These are phyloP conservation scores for Hofmannophila pseudospretella DNA, from an alignment of 2,888 invertebrate genomes.

Conservation along the genomic window DNA sequence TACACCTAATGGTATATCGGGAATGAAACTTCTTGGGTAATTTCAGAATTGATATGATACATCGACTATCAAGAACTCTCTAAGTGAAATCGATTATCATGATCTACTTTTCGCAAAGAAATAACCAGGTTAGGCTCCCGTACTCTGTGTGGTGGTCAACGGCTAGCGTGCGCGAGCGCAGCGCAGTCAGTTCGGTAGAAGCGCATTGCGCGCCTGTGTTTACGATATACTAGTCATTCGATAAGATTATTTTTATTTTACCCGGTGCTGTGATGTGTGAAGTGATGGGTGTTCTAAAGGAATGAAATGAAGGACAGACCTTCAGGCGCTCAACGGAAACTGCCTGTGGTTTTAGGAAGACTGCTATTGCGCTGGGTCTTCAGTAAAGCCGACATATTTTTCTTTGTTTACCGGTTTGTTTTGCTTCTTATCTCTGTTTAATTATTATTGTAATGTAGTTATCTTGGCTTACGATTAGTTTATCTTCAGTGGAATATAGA, in stretches of 20 bases:
- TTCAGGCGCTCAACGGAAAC: constrained; percentile 38
- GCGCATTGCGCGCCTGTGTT: constrained; percentile 32
- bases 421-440: constrained; percentile 6
- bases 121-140: too few relatives aligned
- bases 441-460: background rate
- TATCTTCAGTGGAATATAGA: too few relatives aligned
- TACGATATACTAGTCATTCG: constrained; percentile 5
- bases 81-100: too few relatives aligned
- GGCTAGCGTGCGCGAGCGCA: constrained; percentile 5
- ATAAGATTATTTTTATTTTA: constrained; percentile 7
- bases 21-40: too few relatives aligned
- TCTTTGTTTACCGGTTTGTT: constrained; percentile 80
- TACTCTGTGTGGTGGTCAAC: background rate
- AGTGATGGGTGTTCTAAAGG: constrained; percentile 6
- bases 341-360: constrained; percentile 71
- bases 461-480: background rate
- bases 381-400: constrained; percentile 78
- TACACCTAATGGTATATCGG: too few relatives aligned
- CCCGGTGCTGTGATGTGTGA: constrained; percentile 16
- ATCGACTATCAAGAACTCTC: too few relatives aligned
- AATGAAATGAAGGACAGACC: constrained; percentile 64
- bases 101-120: too few relatives aligned
- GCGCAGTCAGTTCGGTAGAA: constrained; percentile 17
- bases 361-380: constrained; percentile 80
- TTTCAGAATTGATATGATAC: too few relatives aligned